phyloP scores from a whole-genome alignment of 2,113 vertebrate genomes.

The Myotis brandtii region DNA sequence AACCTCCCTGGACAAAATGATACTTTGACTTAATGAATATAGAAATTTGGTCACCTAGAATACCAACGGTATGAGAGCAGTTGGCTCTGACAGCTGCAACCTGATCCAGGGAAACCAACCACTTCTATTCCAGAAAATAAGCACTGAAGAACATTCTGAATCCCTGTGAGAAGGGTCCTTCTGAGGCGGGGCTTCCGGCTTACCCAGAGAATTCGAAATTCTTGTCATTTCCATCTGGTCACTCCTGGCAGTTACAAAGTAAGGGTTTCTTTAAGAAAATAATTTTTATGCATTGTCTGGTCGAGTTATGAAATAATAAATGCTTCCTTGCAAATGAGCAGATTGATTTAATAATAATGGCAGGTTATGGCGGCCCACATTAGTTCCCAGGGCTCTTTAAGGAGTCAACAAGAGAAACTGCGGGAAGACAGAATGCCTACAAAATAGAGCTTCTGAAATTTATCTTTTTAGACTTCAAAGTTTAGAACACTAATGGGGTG shows the following conservation, averaged over 20 bases:
- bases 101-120: neutral
- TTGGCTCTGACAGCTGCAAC: neutral
- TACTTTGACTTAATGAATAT: neutral
- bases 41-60: neutral
- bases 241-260: neutral
- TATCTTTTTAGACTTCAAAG: neutral
- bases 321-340: neutral
- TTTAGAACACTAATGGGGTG: neutral
- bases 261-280: neutral
- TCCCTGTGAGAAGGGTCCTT: neutral
- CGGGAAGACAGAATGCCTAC: neutral
- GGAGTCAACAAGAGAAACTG: neutral
- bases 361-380: neutral
- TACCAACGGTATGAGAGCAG: neutral
- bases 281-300: neutral
- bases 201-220: conserved; percentile 1
- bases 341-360: neutral
- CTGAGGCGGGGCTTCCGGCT: neutral
- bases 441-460: conserved; percentile 50
- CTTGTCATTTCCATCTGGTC: neutral
- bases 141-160: neutral
- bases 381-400: neutral
- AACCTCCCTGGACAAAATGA: neutral
- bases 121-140: neutral
- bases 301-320: conserved; percentile 31